phyloP scores from a whole-genome alignment of 2,888 invertebrate species.

The Agrypnus murinus region DNA sequence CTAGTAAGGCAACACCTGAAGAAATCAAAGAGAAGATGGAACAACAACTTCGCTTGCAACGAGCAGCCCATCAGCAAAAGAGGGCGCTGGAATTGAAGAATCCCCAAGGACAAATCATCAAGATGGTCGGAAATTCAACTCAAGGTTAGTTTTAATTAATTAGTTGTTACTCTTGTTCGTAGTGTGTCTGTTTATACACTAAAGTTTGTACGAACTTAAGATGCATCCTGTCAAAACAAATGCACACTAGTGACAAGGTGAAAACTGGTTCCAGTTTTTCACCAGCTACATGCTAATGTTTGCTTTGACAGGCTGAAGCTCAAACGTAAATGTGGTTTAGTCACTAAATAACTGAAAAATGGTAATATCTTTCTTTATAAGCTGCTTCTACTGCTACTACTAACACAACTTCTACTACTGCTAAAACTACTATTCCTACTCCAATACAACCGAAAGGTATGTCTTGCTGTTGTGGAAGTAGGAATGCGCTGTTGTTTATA shows the following conservation, averaged over 20 bases:
- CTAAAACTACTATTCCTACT: constrained; percentile 67
- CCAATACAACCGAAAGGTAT: constrained; percentile 71
- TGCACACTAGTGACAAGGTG: no score
- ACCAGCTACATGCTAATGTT: no score
- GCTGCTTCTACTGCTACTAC: constrained; percentile 64
- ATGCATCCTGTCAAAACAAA: no score
- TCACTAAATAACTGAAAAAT: constrained; percentile 10
- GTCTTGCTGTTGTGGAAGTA: constrained; percentile 48
- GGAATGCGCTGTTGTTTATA: constrained; percentile 12
- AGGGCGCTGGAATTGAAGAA: constrained; percentile 78
- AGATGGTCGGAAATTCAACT: constrained; percentile 73
- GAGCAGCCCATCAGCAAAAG: constrained; percentile 93
- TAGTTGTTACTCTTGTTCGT: not conserved
- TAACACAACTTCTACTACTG: constrained; percentile 64
- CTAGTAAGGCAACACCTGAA: constrained; percentile 78
- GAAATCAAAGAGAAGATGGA: constrained; percentile 94
- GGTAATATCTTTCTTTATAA: constrained; percentile 58
- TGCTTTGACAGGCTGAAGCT: no score
- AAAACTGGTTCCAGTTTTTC: no score
- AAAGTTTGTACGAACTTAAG: no score
- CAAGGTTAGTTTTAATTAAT: constrained; percentile 73
- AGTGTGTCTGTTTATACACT: constrained; percentile 24
- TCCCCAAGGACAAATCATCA: constrained; percentile 71
- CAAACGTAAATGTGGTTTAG: no score
- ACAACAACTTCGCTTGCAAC: constrained; percentile 89